A percentile compares a stretch with the other conserved stretches of the same genome.
These are phyloP conservation scores for Phoxinus dragarum DNA, from an alignment of 2,797 vertebrate genomes.

Conservation along the genomic window DNA sequence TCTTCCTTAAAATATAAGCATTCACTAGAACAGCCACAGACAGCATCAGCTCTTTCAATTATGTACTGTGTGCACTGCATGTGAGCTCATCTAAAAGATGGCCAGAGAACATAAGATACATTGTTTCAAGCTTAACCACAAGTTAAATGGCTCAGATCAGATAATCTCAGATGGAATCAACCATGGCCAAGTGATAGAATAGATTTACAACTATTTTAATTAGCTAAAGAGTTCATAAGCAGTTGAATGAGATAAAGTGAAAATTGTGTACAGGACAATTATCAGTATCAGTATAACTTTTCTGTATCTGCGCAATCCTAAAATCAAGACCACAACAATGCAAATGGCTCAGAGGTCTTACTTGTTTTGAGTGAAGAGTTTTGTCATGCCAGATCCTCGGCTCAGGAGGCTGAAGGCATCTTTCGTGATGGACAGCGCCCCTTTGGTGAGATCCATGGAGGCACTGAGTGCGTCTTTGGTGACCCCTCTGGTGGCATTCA, in stretches of 20 bases:
- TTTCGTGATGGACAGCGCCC: conserved; percentile 92
- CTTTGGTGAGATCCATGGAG: conserved; percentile 95
- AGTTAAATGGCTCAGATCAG: neutral
- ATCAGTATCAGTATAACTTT: neutral
- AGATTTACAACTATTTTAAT: neutral
- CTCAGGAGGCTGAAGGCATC: conserved; percentile 91
- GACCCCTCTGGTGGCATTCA: conserved; percentile 90
- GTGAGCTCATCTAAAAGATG: neutral
- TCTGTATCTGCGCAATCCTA: neutral
- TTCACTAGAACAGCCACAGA: neutral
- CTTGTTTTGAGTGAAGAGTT: conserved; percentile 83
- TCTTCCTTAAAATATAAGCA: neutral
- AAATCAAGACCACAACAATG: neutral
- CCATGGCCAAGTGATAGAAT: neutral
- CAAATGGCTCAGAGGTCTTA: conserved; percentile 53
- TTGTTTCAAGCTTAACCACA: neutral
- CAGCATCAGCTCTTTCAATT: conserved; percentile 5
- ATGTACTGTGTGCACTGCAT: conserved; percentile 5
- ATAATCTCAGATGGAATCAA: neutral
- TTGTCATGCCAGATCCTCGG: conserved; percentile 90
- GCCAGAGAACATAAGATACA: neutral
- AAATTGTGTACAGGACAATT: neutral
- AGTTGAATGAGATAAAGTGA: neutral
- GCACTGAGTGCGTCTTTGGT: conserved; percentile 92
- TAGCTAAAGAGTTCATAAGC: neutral